Evolutionary conservation across 2,113 vertebrate species (phyloP), one percentile per base, ranked within the genome.

Genomic region (Opisthocomus hoazin): DNA sequence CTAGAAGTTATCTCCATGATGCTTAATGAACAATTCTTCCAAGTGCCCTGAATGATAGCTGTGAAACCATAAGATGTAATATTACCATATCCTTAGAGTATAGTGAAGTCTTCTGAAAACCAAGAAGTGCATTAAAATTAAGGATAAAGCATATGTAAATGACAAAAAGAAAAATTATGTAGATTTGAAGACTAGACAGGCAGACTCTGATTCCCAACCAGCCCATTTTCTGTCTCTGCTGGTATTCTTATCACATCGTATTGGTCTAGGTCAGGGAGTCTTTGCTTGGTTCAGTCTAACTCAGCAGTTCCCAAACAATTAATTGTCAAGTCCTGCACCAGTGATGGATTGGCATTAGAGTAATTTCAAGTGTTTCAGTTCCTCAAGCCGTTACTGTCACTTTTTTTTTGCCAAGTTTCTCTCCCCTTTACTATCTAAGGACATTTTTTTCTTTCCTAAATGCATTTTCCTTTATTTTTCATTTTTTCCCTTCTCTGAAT

Each of bases 21-120:
- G 50, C 54, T 94, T 96, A 93, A 93, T 92, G 94, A 96, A 90
- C 61, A 95, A 11, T 85, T 96, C 84, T 91, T 96, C 84, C 77
- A 89, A 94, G 80, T 93, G 50, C 61, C 58, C 83, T 91, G 87
- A 94, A 77, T 90, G 75, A 94, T 85, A 93, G 69, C 80, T 91
- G 9, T 80, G 89, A 93, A 93, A 93, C 87, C 46, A n/a, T 83
- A 85, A 85, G 68, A 88, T 80, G 21, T 61, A 51, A 43, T 94
- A 94, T 94, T 94, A 65, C n/a, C 74, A 71, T 93, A 90, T 50
- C 84, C 90, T 95, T 90, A 60, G 80, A 77, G 79, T 69, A 88
- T 95, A 93, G 81, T 86, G 78, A 94, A 94, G 50, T 48, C 77
- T 93, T 94, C 71, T 34, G 80, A 69, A 95, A 94, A 96, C 91